Conservation (phyloP, 2,888 invertebrate species). For the Scaptomyza parva region DNA sequence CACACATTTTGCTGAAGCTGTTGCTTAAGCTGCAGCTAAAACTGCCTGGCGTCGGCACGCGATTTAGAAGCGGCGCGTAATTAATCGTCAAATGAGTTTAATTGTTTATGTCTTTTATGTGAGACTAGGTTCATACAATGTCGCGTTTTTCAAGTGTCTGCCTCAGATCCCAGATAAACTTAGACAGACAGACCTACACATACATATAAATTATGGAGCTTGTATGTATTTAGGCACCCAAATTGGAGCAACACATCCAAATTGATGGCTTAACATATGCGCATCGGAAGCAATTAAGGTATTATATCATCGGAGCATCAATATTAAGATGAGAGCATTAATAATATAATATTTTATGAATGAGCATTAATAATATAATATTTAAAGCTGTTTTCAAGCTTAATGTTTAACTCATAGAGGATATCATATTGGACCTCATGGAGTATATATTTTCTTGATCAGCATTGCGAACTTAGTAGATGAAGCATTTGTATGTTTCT, state of each 20-base stretch:
- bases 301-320: conserved; percentile 7
- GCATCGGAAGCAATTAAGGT: conserved; percentile 11
- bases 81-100: conserved; percentile 83
- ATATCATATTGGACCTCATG: no score
- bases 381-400: background rate
- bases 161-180: conserved; percentile 46
- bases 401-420: no score
- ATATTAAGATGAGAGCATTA: background rate
- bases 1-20: conserved; percentile 70
- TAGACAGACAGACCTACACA: no score
- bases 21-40: conserved; percentile 12
- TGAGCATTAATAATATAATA: background rate
- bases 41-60: conserved; percentile 66
- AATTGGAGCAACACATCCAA: conserved; percentile 30
- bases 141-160: conserved; percentile 61
- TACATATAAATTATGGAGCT: conserved; percentile 3
- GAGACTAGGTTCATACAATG: conserved; percentile 64
- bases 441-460: no score
- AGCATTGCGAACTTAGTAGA: no score
- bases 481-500: no score
- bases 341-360: background rate
- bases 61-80: conserved; percentile 80
- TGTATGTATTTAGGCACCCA: conserved; percentile 7
- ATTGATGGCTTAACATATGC: background rate
- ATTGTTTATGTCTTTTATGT: conserved; percentile 79